phyloP scores from a whole-genome alignment of 2,797 vertebrate genomes.

The Philypnodon macrostomus region DNA sequence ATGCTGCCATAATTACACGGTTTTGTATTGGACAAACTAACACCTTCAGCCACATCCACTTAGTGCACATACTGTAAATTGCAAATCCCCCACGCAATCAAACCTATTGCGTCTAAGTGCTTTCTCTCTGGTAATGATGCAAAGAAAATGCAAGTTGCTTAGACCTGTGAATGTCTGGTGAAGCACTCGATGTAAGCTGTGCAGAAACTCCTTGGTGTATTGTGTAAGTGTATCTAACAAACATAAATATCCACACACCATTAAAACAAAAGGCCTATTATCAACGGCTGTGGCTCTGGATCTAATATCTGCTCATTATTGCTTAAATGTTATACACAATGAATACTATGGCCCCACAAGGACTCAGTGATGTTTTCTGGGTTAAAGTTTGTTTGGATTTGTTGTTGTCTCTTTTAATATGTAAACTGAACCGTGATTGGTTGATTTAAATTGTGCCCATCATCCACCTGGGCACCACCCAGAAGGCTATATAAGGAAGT shows the following conservation, averaged over 20 bases:
- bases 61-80: constrained; percentile 19
- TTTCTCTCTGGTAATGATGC: constrained; percentile 27
- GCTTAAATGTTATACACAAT: too few relatives aligned
- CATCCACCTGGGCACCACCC: too few relatives aligned
- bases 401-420: too few relatives aligned
- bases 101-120: constrained; percentile 22
- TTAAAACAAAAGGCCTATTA: too few relatives aligned
- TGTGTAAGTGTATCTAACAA: constrained; percentile 4
- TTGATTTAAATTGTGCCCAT: too few relatives aligned
- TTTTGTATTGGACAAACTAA: constrained; percentile 9
- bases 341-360: too few relatives aligned
- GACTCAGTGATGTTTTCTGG: too few relatives aligned
- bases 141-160: constrained; percentile 52
- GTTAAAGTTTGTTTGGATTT: too few relatives aligned
- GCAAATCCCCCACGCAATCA: constrained; percentile 24
- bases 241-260: background rate
- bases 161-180: constrained; percentile 38
- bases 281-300: background rate
- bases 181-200: constrained; percentile 34
- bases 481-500: too few relatives aligned
- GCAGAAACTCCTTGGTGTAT: background rate
- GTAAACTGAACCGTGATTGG: too few relatives aligned
- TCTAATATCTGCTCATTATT: too few relatives aligned
- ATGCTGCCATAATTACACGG: constrained; percentile 2
- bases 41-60: constrained; percentile 1